Percentiles rank a stretch among this genome's conserved stretches.
These are phyloP conservation scores for Montipora sp. DNA, from an alignment of 64 coral and sea anemone genomes.

Conservation along the genomic window DNA sequence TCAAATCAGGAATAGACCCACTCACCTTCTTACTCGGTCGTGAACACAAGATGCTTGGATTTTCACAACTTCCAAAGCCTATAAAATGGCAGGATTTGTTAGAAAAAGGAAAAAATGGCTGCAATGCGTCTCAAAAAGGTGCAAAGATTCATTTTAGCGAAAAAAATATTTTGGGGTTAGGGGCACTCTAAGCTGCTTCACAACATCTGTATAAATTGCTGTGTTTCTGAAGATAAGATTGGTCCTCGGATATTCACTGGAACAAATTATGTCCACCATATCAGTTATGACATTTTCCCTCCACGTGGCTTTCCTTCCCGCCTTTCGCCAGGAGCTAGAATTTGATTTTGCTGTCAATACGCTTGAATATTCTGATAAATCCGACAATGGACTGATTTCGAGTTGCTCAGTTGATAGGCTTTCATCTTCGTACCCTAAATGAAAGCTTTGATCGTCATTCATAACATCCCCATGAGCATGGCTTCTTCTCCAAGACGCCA, in stretches of 20 bases:
- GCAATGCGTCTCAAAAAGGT: too few species aligned
- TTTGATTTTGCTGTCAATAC: conserved; percentile 38
- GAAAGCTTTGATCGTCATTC: neutral
- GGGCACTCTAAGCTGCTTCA: too few species aligned
- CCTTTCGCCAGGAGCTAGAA: conserved; percentile 45
- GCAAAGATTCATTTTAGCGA: too few species aligned
- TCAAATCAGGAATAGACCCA: too few species aligned
- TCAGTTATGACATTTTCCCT: conserved; percentile 13
- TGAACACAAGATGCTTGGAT: too few species aligned
- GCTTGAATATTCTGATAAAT: conserved; percentile 24
- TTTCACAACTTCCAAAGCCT: too few species aligned
- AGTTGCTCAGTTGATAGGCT: conserved; percentile 18
- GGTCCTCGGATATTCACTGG: conserved; percentile 35
- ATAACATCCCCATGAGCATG: conserved; percentile 10
- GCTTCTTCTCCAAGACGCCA: conserved; percentile 3
- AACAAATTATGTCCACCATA: too few species aligned
- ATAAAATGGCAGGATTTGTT: too few species aligned
- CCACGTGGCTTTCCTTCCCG: conserved; percentile 56
- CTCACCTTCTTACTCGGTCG: too few species aligned
- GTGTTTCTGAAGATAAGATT: conserved; percentile 50
- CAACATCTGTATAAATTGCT: too few species aligned
- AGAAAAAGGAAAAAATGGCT: too few species aligned
- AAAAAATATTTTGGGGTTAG: too few species aligned
- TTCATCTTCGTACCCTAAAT: conserved; percentile 58
- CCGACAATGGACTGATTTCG: conserved; percentile 58